Evolutionary conservation across 1,140 invertebrate species (phyloP), one percentile per base, ranked within the genome.

Genomic region (Coelopa frigida): DNA sequence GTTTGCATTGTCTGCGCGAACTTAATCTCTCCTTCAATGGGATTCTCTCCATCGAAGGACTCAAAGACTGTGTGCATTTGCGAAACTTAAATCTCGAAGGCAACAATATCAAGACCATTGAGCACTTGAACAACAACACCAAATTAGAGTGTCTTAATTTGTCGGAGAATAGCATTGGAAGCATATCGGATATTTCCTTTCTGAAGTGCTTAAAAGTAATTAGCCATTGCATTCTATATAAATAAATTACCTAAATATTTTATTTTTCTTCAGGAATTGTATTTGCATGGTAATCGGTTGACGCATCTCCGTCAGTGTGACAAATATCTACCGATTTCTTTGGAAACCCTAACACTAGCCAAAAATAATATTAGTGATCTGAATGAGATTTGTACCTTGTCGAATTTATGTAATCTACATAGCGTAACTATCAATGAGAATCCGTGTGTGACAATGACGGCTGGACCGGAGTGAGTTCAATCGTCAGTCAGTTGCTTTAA

Each of bases 21-120:
- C 70, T 94, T 50, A 88, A 90, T 71, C 75, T 94, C 21, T 83
- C 87, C 38, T 82, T 89, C 67, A 94, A 94, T 74, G 83, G 84
- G 39, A 89, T 94, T 49, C 75, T 89, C 6, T 84, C 82, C 21
- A 91, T 94, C 57, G 89, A 94, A 72, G 89, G 88, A 18, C 74
- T 94, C 6, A 89, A 88, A 68, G 87, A 93, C 23, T 76, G 93
- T 49, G 73, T 77, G 39, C 82, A 88, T 61, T 74, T 94, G 41
- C 81, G 82, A 59, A 84, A 84, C 57, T 72, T 94, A 20, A 71
- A 68, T 51, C 45, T 77, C 69, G 53, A 70, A 73, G 76, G 77
- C 42, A 78, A 78, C 50, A 77, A 75, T 51, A 78, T 85, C 27
- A 76, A 90, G 78, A 83, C 80, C 11, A 89, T 94, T 61, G 88